These are phyloP conservation scores for Saturnia pavonia DNA, from an alignment of 2,888 invertebrate genomes.

Conservation along the genomic window DNA sequence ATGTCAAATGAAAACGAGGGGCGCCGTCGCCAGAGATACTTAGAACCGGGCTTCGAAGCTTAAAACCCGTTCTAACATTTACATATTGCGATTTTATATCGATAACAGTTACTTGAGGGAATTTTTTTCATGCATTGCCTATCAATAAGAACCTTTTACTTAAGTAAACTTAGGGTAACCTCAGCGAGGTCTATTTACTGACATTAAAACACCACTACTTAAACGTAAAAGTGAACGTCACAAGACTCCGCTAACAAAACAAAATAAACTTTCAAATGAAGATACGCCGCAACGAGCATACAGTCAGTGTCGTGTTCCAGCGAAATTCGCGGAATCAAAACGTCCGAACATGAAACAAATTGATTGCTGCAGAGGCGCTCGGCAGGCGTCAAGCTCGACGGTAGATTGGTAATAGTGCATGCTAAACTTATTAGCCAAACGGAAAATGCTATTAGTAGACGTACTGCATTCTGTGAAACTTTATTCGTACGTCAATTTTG, in stretches of 20 bases:
- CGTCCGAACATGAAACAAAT: slow-evolving; percentile 76
- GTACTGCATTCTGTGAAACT: slow-evolving; percentile 67
- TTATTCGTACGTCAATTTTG: slow-evolving; percentile 73
- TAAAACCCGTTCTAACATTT: slow-evolving; percentile 64
- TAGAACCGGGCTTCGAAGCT: slow-evolving; percentile 45
- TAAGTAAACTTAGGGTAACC: slow-evolving; percentile 24
- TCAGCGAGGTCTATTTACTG: slow-evolving; percentile 29
- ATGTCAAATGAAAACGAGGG: slow-evolving; percentile 68
- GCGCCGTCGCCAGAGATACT: slow-evolving; percentile 52
- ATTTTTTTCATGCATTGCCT: slow-evolving; percentile 48
- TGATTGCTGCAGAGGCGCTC: slow-evolving; percentile 74
- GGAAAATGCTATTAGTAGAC: slow-evolving; percentile 79
- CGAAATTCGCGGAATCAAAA: slow-evolving; percentile 74
- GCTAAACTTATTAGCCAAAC: slow-evolving; percentile 81
- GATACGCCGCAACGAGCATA: slow-evolving; percentile 63
- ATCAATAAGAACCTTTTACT: slow-evolving; percentile 37
- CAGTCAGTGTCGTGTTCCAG: slow-evolving; percentile 54
- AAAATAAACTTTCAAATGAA: slow-evolving; percentile 69
- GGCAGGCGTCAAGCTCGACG: slow-evolving; percentile 63
- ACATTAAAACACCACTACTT: slow-evolving; percentile 35
- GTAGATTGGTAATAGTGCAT: slow-evolving; percentile 80
- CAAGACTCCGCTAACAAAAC: slow-evolving; percentile 54
- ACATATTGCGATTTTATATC: slow-evolving; percentile 76
- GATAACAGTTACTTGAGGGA: slow-evolving; percentile 65
- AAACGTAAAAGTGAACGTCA: slow-evolving; percentile 44